A percentile compares a stretch with the other conserved stretches of the same genome.
Conservation (phyloP, 23 tunicate species). For the Halocynthia aurantium region DNA sequence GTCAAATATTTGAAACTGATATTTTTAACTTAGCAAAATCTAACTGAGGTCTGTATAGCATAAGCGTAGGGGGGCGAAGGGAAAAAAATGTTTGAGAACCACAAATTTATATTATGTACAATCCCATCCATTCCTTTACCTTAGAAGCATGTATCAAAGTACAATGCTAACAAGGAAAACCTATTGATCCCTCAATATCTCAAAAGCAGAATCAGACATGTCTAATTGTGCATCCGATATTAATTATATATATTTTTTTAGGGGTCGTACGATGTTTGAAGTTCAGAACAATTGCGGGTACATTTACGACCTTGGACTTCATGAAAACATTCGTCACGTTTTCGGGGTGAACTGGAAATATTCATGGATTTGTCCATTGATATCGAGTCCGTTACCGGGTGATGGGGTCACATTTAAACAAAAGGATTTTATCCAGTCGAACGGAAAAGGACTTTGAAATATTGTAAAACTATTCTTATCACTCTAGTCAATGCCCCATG, state of each 20-base stretch:
- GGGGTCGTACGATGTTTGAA: conserved; percentile 79
- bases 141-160: neutral
- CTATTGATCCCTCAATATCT: neutral
- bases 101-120: no score
- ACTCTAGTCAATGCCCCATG: no score
- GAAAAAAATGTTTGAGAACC: no score
- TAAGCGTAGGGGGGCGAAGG: no score
- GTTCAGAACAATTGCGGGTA: conserved; percentile 32
- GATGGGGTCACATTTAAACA: conserved; percentile 56
- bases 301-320: conserved; percentile 36
- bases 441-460: conserved; percentile 33
- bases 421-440: conserved; percentile 28
- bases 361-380: conserved; percentile 84
- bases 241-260: conserved; percentile 1
- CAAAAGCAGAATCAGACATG: neutral
- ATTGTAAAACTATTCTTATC: no score
- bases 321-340: conserved; percentile 48
- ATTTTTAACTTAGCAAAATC: no score
- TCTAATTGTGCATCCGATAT: neutral
- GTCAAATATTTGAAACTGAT: no score
- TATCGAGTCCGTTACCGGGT: conserved; percentile 74
- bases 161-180: neutral
- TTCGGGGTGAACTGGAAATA: conserved; percentile 89
- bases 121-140: no score
- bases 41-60: no score